Conservation (phyloP, 2,888 invertebrate species). For the Troides oblongomaculatus region DNA sequence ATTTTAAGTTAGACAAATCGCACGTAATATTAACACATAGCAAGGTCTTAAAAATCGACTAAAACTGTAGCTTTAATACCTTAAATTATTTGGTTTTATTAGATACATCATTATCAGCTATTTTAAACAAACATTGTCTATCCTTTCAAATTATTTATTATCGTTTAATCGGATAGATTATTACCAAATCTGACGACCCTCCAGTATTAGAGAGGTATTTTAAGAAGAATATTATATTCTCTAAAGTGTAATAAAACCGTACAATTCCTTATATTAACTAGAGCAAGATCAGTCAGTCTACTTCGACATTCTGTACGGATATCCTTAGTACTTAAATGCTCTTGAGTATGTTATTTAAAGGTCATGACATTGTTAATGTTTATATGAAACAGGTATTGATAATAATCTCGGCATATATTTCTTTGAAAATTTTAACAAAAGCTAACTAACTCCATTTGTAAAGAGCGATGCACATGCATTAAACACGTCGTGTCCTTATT, state of each 20-base stretch:
- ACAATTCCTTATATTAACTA: not conserved
- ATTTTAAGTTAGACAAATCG: not conserved
- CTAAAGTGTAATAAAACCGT: not conserved
- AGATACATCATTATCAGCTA: too few species aligned
- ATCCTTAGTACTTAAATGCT: slow-evolving; percentile 5
- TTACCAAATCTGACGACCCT: too few species aligned
- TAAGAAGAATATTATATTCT: not conserved
- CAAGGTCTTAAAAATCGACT: too few species aligned
- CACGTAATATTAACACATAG: too few species aligned
- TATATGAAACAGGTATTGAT: not conserved
- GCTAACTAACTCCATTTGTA: not conserved
- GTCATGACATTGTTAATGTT: slow-evolving; percentile 23
- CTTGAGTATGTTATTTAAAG: slow-evolving; percentile 17
- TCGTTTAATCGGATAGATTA: too few species aligned
- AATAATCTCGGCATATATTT: not conserved
- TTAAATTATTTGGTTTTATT: too few species aligned
- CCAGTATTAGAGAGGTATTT: too few species aligned
- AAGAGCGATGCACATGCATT: not conserved
- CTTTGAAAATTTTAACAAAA: not conserved
- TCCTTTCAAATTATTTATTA: too few species aligned
- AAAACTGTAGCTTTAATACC: too few species aligned
- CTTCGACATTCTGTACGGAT: slow-evolving; percentile 11
- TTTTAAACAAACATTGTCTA: too few species aligned
- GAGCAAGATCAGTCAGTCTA: slow-evolving; percentile 3
- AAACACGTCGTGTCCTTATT: not conserved